Evolutionary conservation across 2,797 vertebrate genomes (phyloP), one percentile per base, ranked within the genome.

Genomic region (Anomalospiza imberbis): DNA sequence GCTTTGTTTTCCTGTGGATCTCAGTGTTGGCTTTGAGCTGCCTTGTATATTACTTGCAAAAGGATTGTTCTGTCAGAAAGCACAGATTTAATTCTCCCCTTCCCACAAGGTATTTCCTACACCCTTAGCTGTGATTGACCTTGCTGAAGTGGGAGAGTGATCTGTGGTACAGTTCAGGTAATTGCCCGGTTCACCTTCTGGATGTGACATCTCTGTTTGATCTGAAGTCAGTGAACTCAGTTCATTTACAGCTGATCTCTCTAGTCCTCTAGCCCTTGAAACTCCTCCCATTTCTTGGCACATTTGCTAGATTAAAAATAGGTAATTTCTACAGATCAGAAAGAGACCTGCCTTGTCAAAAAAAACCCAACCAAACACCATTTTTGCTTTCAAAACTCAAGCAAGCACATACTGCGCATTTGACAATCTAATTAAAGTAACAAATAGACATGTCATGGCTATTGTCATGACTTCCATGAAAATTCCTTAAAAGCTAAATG

Each of bases 401-500:
- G 48, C 18, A 63, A 47, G 7, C 34, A 58, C 2, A 1, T 60
- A 22, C 7, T 4, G 1, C 40, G 22, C 55, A 24, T 1, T 4
- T 88, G 61, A 45, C 50, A 10, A 17, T 85, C 60, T 55, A 60
- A 36, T 67, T n/a, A 67, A 31, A 67, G 34, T 40, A 61, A 82
- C 11, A 67, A 31, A n/a, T 70, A 31, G 67, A 50, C n/a, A 32
- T 63, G 34, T 57, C 29, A 8, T 66, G 28, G 32, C 26, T 53
- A 29, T 36, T 65, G 28, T 65, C 22, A n/a, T 57, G 13, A 65
- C 32, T 61, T 38, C 17, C 21, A 7, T 73, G 60, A 85, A 75
- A 48, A 72, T 92, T 90, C 26, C 34, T 38, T 32, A 61, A 61
- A 34, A 73, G 20, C 19, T 67, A 24, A 77, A 50, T 57, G 6